Evolutionary conservation across 2,888 invertebrate species (phyloP), one percentile per base, ranked within the genome.

Genomic region (Sabellastarte sp.): DNA sequence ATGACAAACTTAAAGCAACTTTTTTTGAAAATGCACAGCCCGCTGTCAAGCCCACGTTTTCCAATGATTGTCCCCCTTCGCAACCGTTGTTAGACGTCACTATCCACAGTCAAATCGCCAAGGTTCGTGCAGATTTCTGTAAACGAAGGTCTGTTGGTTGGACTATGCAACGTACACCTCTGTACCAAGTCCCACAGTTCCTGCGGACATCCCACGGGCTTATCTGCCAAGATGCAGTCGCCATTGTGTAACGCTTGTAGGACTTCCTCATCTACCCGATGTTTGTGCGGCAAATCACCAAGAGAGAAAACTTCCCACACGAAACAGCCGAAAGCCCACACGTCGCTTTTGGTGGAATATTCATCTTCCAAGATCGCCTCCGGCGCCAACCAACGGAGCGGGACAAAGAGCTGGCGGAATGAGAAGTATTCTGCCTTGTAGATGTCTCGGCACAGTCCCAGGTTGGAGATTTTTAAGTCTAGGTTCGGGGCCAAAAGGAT

Each of bases 351-450:
- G 53, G 92, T 91, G 20, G 95, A 93, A 82, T 90, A 94, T 68
- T 95, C 94, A 64, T 93, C 93, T 76, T 95, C 95, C 71, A 91
- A 87, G 0, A 93, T 90, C 1, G 93, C 93, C 82, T 97, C 96
- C 2, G 83, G 80, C 0, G 95, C 92, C 82, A 95, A 82, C 96
- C 96, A 96, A 73, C 96, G 89, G 15, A 95, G 85, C 0, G 95
- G 95, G 57, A 95, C 55, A 29, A 56, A 59, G 41, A 73, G 72
- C 61, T 78, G 76, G 65, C 72, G 73, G 62, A 73, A 73, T 74
- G 91, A 91, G 82, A 89, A 92, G 85, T 96, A 97, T 80, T 97
- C 95, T 73, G 90, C 90, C 55, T 91, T 90, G 82, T 95, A 93
- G 0, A 93, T 92, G 73, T 93, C 95, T 32, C 90, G 89, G 41